Conservation (phyloP, 2,797 vertebrate genomes). For the Phrynocephalus vlangalii region DNA sequence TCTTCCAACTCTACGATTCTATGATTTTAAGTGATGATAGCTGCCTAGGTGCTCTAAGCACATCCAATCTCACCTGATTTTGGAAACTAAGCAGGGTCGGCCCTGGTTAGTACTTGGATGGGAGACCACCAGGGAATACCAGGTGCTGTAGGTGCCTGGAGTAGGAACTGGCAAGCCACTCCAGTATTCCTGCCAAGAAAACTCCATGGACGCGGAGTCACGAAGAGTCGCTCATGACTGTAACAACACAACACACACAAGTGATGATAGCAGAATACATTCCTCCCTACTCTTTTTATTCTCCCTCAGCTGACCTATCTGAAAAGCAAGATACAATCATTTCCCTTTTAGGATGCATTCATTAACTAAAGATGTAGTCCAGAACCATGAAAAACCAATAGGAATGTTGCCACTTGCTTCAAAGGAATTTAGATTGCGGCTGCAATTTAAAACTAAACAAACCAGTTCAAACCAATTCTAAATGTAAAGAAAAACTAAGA, state of each 20-base stretch:
- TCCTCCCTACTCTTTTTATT: neutral
- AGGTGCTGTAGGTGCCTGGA: too few species aligned
- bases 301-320: neutral
- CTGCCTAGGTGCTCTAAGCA: neutral
- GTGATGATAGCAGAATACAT: neutral
- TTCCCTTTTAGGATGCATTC: neutral
- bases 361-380: slow-evolving; percentile 23
- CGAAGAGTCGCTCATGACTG: too few species aligned
- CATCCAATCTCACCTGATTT: too few species aligned
- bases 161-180: too few species aligned
- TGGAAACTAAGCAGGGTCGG: too few species aligned
- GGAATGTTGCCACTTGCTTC: neutral
- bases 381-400: neutral
- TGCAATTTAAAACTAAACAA: slow-evolving; percentile 4
- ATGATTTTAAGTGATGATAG: too few species aligned
- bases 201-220: too few species aligned
- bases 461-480: neutral
- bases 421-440: neutral
- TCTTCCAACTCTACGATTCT: too few species aligned
- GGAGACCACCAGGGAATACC: too few species aligned
- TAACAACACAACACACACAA: too few species aligned
- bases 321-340: slow-evolving; percentile 15
- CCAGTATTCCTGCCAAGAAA: too few species aligned
- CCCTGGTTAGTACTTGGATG: too few species aligned
- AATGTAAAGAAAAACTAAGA: neutral